phyloP scores from a whole-genome alignment of 2,888 invertebrate species.

The Cotesia congregata region DNA sequence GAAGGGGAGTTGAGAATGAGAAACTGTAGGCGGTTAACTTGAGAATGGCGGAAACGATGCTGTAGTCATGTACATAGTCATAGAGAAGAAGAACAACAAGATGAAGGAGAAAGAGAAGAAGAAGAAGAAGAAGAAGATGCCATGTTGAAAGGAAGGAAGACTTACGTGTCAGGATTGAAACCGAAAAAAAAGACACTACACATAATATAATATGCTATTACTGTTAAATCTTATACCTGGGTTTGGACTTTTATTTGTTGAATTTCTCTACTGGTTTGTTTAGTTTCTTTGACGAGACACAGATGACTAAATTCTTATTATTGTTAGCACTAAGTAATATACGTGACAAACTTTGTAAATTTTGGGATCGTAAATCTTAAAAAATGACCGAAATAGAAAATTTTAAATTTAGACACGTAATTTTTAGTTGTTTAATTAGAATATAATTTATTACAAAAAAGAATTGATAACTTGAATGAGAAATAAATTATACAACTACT shows the following conservation, averaged over 20 bases:
- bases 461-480: no score
- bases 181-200: neutral
- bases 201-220: no score
- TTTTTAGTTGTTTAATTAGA: no score
- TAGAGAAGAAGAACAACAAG: slow-evolving; percentile 1
- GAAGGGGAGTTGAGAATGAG: neutral
- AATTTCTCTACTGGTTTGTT: neutral
- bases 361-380: no score
- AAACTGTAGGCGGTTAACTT: slow-evolving; percentile 13
- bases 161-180: slow-evolving; percentile 7
- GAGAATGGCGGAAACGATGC: slow-evolving; percentile 24
- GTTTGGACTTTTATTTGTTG: neutral
- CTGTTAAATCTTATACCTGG: slow-evolving; percentile 16
- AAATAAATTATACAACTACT: no score
- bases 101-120: slow-evolving; percentile 17
- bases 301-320: slow-evolving; percentile 9
- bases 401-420: no score
- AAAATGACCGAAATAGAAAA: no score
- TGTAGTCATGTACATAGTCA: neutral
- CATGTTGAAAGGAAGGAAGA: slow-evolving; percentile 19
- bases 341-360: no score
- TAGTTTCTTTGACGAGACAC: slow-evolving; percentile 10
- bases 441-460: no score
- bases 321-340: slow-evolving; percentile 2
- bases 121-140: neutral